Evolutionary conservation across 1,140 invertebrate genomes (phyloP).

Genomic region (Lasaia peninsularis): DNA sequence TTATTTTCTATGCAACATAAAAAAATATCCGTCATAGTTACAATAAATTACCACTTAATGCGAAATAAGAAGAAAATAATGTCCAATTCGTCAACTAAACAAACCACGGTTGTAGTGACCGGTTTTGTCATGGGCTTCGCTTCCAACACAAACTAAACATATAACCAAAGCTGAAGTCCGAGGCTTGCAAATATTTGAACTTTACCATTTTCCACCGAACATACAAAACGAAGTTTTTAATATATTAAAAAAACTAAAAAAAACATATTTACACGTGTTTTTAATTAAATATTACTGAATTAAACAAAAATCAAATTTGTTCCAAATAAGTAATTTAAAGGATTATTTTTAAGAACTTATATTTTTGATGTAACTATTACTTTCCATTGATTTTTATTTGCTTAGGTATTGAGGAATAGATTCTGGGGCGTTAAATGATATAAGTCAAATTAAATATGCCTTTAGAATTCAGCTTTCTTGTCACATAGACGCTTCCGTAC

Average conservation of each 20-base stretch:
- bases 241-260: no score
- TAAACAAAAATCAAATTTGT: constrained; percentile 30
- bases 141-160: constrained; percentile 13
- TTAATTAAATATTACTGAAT: no score
- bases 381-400: no score
- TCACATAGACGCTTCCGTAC: neutral
- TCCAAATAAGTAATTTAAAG: neutral
- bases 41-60: constrained; percentile 76
- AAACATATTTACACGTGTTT: no score
- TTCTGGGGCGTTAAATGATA: no score
- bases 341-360: no score
- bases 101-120: constrained; percentile 24
- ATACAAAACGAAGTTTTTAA: no score
- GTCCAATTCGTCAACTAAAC: constrained; percentile 57
- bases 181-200: neutral
- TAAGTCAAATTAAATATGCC: neutral
- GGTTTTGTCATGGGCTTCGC: constrained; percentile 28
- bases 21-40: constrained; percentile 77
- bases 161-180: constrained; percentile 18
- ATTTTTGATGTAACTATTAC: no score
- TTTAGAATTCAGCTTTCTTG: neutral
- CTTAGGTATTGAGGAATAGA: no score
- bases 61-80: constrained; percentile 63
- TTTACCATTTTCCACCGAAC: neutral
- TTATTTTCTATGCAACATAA: constrained; percentile 78